Evolutionary conservation across 2,888 invertebrate species (phyloP), one percentile per base, ranked within the genome.

Genomic region (Parelbella ahira): DNA sequence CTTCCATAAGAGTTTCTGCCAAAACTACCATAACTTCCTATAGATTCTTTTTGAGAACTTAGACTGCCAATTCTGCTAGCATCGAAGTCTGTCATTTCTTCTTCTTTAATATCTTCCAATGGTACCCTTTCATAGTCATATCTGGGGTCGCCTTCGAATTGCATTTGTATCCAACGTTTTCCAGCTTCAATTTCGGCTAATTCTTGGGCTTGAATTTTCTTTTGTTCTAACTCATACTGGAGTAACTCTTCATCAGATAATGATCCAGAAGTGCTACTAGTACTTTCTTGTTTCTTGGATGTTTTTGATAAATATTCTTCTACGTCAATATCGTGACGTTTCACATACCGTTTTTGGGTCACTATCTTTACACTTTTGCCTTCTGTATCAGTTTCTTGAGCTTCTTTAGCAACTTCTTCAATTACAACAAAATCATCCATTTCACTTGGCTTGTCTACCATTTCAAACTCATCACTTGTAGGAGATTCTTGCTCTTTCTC

Each of bases 71-170:
- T 91, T 63, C 93, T 86, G 54, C 92, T 92, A 13, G 91, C 94
- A 67, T 96, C 94, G 63, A 95, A 93, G 63, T 95, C 95, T 34
- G 95, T 94, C 63, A 93, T 90, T 79, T 97, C 97, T 75, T 97
- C 97, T 72, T 96, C 96, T 78, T 96, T 96, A 25, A 96, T 97
- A 59, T 97, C 97, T 82, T 97, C 97, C 23, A 97, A 76, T 2
- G 95, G 93, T 7, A 95, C 93, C 45, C 95, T 89, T 60, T 95
- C 94, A 50, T 94, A 93, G 51, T 95, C 95, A 67, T 95, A 93
- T 27, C 91, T 88, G 54, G 93, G 90, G 58, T 92, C 92, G 29
- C 92, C 92, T 74, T 94, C 93, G 65, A 94, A 93, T 54, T 96
- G 96, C 92, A 95, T 95, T 78, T 96, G 96, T 37, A 96, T 93